Conservation (phyloP, 2,797 vertebrate genomes). For the Orientallactaga sibirica region DNA sequence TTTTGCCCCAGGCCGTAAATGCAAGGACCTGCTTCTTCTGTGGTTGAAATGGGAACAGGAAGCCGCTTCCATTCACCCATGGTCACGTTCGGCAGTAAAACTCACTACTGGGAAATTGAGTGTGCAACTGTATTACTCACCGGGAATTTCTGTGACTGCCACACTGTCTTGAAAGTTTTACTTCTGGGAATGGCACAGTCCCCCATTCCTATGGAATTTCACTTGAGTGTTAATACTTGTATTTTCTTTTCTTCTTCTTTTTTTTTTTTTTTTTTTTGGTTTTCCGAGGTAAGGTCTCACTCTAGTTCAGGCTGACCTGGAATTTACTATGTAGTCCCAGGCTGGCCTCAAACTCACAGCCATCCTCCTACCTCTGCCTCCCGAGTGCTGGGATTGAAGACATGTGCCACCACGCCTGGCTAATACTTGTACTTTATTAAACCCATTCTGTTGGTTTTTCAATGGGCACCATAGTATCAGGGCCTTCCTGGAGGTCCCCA, state of each 20-base stretch:
- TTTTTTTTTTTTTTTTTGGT: no score
- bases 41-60: not conserved
- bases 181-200: slow-evolving; percentile 1
- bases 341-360: no score
- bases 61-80: not conserved
- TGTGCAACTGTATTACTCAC: not conserved
- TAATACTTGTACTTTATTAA: not conserved
- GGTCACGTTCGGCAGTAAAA: not conserved
- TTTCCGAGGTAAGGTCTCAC: no score
- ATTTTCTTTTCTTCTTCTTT: not conserved
- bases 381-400: no score
- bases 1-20: not conserved
- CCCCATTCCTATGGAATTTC: not conserved
- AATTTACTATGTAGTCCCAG: no score
- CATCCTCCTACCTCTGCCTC: no score
- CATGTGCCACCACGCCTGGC: no score
- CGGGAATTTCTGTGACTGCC: not conserved
- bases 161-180: not conserved
- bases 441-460: not conserved
- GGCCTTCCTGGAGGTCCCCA: not conserved
- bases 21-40: not conserved
- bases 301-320: no score
- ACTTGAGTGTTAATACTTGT: not conserved
- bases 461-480: not conserved
- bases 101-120: not conserved